Base-by-base conservation (phyloP, 2,888 invertebrate genomes). In the Hofmannophila pseudospretella region DNA sequence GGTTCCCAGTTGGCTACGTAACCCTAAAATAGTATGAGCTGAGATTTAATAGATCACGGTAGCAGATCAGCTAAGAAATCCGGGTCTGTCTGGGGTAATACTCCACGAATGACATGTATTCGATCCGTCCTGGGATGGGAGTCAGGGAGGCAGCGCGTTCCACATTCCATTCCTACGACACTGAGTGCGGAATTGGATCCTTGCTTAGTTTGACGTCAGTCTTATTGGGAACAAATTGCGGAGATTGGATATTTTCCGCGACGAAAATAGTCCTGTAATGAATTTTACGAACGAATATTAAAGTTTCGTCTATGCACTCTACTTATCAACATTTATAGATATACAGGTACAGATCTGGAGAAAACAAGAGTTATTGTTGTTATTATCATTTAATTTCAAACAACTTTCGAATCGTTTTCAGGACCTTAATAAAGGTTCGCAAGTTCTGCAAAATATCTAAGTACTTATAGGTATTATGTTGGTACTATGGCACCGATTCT, bases 31-130 rank as follows among this genome's bases (percentile, higher is more conserved):
- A 14, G 14, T 9, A 30, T 4, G 29, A n/a, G 29, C 9, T 5
- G 5, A 16, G 29, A 30, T 30, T 30, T 30, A 30, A 30, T 30
- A 30, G 12, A 30, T 14, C 16, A 28, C 23, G 14, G 16, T 28
- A 5, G 7, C 14, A 30, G 3, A 30, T n/a, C 29, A 30, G 16
- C 27, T 7, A 5, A 1, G 10, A 3, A 10, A 10, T 1, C 11
- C 5, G 11, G 11, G 27, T 11, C 4, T 23, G 23, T n/a, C 8
- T 20, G 23, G 22, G 23, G 27, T 27, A 27, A 27, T 27, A 27
- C 12, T 27, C 11, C 29, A n/a, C 14, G 29, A 30, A 30, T 30
- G 29, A 14, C 29, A 30, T 30, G n/a, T 30, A 30, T 30, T 30
- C 7, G 27, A 27, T 27, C 29, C 14, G 14, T 30, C 29, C 16